These are phyloP conservation scores for Heliothis subflexa DNA, from an alignment of 1,140 invertebrate genomes.

Conservation along the genomic window DNA sequence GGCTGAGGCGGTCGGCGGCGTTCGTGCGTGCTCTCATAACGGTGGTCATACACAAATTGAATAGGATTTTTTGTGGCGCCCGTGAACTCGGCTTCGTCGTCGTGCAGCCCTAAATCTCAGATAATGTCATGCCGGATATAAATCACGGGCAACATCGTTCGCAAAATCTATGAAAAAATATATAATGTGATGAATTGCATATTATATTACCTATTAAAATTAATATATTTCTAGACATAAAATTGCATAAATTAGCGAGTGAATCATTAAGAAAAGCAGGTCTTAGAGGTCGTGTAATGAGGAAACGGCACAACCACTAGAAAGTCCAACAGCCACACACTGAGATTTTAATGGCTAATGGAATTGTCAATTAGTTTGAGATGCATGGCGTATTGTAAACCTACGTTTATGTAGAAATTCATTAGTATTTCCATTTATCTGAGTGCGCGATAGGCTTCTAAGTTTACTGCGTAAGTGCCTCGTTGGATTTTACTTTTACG, in stretches of 20 bases:
- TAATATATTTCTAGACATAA: not conserved
- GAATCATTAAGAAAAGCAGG: conserved; percentile 16
- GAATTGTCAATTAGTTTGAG: conserved; percentile 29
- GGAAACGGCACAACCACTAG: conserved; percentile 28
- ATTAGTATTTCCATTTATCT: conserved; percentile 19
- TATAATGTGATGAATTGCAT: not conserved
- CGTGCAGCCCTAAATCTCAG: conserved; percentile 71
- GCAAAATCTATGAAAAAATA: not conserved
- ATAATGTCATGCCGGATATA: conserved; percentile 74
- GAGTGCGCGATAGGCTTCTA: not conserved
- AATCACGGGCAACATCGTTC: conserved; percentile 17
- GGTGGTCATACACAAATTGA: conserved; percentile 80
- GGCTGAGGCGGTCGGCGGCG: conserved; percentile 57
- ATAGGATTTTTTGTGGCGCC: conserved; percentile 74
- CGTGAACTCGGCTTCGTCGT: conserved; percentile 65
- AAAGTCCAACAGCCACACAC: conserved; percentile 16
- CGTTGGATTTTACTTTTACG: not conserved
- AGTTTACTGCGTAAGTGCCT: not conserved
- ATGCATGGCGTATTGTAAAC: conserved; percentile 11
- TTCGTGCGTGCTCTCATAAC: conserved; percentile 78
- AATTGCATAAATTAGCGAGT: conserved; percentile 13
- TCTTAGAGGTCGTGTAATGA: conserved; percentile 12
- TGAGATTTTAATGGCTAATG: conserved; percentile 35
- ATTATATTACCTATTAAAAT: not conserved
- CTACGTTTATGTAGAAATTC: conserved; percentile 11